Evolutionary conservation across 2,797 vertebrate species (phyloP), one percentile per base, ranked within the genome.

Genomic region (Megalops cyprinoides): DNA sequence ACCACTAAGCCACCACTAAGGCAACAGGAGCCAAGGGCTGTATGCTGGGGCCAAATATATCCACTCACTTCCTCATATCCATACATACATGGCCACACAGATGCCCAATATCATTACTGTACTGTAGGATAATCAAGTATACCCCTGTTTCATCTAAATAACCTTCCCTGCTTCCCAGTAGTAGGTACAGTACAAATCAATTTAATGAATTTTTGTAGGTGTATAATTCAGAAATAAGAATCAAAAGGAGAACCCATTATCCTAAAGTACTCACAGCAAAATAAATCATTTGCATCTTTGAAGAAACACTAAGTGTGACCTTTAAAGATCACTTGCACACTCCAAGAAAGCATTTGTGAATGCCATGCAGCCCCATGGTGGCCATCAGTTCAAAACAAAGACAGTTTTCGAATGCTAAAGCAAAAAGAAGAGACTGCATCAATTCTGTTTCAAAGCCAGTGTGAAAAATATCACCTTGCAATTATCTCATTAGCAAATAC

Each of bases 191-290:
- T n/a, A n/a, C n/a, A n/a, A 2, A 69, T 12, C 37, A 20, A 5
- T 69, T 69, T 69, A 69, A 20, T 69, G 15, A 34, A 39, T 69
- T 5, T 69, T 69, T 69, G 65, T 69, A 69, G 65, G 31, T 69
- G 65, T 69, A 69, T 69, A 69, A 37, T 69, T 65, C 25, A 56
- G 23, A 56, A 56, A 56, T 69, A 5, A 34, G 34, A 34, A 20
- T 31, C 65, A 18, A 34, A 31, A 39, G 39, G 3, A 20, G 65
- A 20, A 39, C 25, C 10, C 34, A 69, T 23, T 4, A n/a, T n/a
- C n/a, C n/a, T n/a, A n/a, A n/a, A n/a, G n/a, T n/a, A n/a, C n/a
- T n/a, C n/a, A n/a, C n/a, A n/a, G n/a, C 53, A 55, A 18, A 55
- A 69, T 69, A 69, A 69, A 69, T 69, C 65, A 42, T 69, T 37